Conservation (phyloP, 2,888 invertebrate genomes). For the Ectobius pallidus region DNA sequence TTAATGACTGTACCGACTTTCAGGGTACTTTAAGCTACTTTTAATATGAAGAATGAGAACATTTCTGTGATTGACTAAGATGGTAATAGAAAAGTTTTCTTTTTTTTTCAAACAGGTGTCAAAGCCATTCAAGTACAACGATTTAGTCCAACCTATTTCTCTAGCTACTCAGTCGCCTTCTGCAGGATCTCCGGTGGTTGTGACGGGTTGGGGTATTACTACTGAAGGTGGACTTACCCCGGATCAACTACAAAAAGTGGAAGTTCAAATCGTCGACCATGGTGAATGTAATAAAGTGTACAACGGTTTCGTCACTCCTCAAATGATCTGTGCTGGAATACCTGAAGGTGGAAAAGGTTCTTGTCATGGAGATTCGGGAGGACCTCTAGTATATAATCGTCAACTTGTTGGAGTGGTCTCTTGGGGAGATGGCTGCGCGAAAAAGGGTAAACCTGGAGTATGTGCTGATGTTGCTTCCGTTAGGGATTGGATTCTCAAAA, state of each 20-base stretch:
- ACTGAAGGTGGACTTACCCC: not conserved
- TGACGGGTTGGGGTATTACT: not conserved
- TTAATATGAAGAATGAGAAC: too few relatives aligned
- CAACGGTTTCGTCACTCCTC: not conserved
- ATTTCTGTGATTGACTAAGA: too few relatives aligned
- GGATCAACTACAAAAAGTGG: not conserved
- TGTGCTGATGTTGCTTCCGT: not conserved
- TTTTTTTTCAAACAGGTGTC: too few relatives aligned
- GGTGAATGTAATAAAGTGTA: not conserved
- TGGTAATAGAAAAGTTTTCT: too few relatives aligned
- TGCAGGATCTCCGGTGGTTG: not conserved
- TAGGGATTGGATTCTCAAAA: too few relatives aligned
- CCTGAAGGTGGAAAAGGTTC: not conserved
- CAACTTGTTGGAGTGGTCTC: not conserved
- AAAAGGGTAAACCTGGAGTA: not conserved
- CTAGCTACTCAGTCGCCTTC: not conserved
- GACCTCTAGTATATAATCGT: not conserved
- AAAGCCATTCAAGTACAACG: not conserved
- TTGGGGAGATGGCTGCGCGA: not conserved
- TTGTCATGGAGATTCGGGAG: not conserved
- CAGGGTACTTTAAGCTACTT: too few relatives aligned
- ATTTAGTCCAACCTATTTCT: not conserved
- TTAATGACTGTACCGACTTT: too few relatives aligned
- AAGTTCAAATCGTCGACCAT: not conserved
- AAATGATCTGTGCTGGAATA: not conserved